Evolutionary conservation across 2,113 vertebrate species (phyloP).

Genomic region (Heloderma charlesbogerti): DNA sequence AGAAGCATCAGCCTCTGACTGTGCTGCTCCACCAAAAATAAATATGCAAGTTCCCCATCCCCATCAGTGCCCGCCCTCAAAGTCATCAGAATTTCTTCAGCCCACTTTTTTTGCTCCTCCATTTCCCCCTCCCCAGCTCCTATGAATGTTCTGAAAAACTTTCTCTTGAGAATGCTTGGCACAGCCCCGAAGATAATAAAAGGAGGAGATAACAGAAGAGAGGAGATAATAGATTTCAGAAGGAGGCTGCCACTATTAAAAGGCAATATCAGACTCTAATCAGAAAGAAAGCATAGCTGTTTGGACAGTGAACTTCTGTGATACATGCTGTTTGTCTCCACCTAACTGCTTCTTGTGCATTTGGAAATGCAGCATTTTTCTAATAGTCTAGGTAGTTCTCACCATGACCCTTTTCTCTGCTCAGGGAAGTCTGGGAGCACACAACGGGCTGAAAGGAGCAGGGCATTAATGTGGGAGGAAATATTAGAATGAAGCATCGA

Average conservation of each 20-base stretch:
- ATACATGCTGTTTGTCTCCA: not conserved
- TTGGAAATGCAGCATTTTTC: not conserved
- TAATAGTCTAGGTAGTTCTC: not conserved
- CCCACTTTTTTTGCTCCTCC: not conserved
- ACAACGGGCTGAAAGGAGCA: not conserved
- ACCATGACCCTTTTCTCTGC: not conserved
- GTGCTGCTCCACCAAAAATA: not conserved
- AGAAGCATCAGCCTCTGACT: not conserved
- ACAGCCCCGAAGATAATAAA: not conserved
- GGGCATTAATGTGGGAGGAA: not conserved
- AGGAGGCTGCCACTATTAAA: not conserved
- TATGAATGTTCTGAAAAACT: not conserved
- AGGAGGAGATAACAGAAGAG: not conserved
- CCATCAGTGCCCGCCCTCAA: too few relatives aligned
- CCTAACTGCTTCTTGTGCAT: not conserved
- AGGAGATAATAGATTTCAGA: slow-evolving; percentile 32
- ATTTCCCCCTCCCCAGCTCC: not conserved
- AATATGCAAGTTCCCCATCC: not conserved
- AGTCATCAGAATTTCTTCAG: too few relatives aligned
- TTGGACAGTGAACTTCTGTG: not conserved
- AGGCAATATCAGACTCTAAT: not conserved
- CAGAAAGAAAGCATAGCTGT: not conserved
- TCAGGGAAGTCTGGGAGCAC: not conserved
- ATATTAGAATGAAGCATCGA: not conserved
- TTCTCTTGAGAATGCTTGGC: not conserved